These are phyloP conservation scores for Tortricodes alternella DNA, from an alignment of 2,888 invertebrate species.

Conservation along the genomic window DNA sequence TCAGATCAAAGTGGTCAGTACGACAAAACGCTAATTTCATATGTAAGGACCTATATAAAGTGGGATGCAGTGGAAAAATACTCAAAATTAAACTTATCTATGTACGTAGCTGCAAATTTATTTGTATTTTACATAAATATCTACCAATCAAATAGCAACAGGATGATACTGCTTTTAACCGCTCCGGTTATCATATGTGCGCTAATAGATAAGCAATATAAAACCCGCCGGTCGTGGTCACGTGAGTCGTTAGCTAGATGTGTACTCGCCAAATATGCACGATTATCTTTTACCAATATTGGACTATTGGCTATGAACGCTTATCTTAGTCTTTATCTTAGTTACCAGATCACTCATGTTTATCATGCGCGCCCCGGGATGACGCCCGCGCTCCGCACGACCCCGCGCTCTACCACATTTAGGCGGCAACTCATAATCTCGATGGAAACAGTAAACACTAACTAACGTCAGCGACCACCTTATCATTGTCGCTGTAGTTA, in stretches of 20 bases:
- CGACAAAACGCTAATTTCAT: too few relatives aligned
- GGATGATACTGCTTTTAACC: slow-evolving; percentile 56
- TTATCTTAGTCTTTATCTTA: slow-evolving; percentile 38
- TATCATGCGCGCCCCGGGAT: slow-evolving; percentile 19
- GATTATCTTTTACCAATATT: slow-evolving; percentile 46
- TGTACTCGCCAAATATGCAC: slow-evolving; percentile 38
- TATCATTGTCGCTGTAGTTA: slow-evolving; percentile 3
- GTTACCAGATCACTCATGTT: slow-evolving; percentile 30
- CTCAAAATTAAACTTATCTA: slow-evolving; percentile 29
- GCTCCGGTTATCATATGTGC: slow-evolving; percentile 59
- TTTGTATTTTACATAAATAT: slow-evolving; percentile 13
- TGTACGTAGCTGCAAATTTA: slow-evolving; percentile 6
- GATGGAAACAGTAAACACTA: slow-evolving; percentile 35
- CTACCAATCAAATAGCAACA: slow-evolving; percentile 41
- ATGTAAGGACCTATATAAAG: too few relatives aligned
- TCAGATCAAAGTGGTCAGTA: too few relatives aligned
- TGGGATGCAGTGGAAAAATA: slow-evolving; percentile 36
- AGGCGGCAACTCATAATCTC: slow-evolving; percentile 35
- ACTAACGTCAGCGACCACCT: not conserved
- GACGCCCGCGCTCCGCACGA: slow-evolving; percentile 6
- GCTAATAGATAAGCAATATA: slow-evolving; percentile 69
- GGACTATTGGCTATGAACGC: slow-evolving; percentile 32
- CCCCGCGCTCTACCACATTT: slow-evolving; percentile 12
- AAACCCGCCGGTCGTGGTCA: slow-evolving; percentile 51
- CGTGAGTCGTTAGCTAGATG: slow-evolving; percentile 61